Evolutionary conservation across 35 echinoderm and acorn worm species (phyloP), one percentile per base, ranked within the genome.

Genomic region (Ptychodera flava): DNA sequence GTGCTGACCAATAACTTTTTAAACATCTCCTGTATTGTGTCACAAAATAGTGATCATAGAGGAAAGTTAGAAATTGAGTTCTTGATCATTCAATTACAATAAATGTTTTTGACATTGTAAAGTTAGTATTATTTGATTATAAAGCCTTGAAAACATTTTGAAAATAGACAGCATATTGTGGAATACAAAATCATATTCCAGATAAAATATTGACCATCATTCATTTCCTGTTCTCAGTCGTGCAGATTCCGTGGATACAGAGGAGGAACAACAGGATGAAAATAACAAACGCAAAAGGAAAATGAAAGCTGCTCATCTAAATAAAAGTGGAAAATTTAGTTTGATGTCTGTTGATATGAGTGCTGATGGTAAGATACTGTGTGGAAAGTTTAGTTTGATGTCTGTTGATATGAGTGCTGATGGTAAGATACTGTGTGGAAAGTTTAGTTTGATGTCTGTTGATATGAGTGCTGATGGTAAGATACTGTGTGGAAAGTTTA

Each of bases 301-400:
- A 38, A 80, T 37, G 31, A 87, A 79, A 35, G 79, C 16, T 33
- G 79, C 22, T 84, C 31, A 84, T 35, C 78, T 81, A 12, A 80
- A 45, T 80, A 78, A 33, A 27, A 79, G 27, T 29, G 30, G 78
- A 34, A 80, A 28, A 29, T 87, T 87, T 35, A 30, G 32, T 31
- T 35, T 34, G 30, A 35, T 79, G 33, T 78, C 86, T 33, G 37
- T 34, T 87, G 86, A 80, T 80, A 34, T 64, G 45, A 64, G 45
- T 22, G 22, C 45, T 64, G 45, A 64, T 64, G 45, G 45, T 64
- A 22, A 64, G 45, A 12, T 12, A 64, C 45, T 12, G 22, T 64
- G 6, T 29, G 30, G 78, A 34, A 80, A 28, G 33, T 87, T 87
- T 35, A 30, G 32, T 31, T 35, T 34, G 30, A 35, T 79, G 33